A percentile compares a stretch with the other conserved stretches of the same genome.
Evolutionary conservation across 2,113 vertebrate species (phyloP).

Genomic region (Leucopsar rothschildi): DNA sequence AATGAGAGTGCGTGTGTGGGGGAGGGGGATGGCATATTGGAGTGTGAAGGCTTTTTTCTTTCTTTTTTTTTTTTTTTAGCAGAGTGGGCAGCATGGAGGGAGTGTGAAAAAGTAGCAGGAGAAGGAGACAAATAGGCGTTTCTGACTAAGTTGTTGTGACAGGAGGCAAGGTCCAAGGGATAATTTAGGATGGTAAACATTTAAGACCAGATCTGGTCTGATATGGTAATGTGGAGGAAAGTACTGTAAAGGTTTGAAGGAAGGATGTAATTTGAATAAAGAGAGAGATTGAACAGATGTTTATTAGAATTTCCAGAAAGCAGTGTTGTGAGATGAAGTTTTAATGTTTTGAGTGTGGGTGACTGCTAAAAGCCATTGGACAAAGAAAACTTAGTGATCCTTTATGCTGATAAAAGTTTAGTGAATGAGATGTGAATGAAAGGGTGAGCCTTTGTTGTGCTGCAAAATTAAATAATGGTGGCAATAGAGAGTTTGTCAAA

Average conservation of each 20-base stretch:
- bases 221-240: not conserved
- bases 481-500: not conserved
- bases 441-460: not conserved
- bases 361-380: not conserved
- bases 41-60: constrained; percentile 3
- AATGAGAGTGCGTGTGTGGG: not conserved
- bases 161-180: constrained; percentile 6
- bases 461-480: not conserved
- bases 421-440: not conserved
- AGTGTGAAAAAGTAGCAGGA: constrained; percentile 40
- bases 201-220: not conserved
- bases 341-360: not conserved
- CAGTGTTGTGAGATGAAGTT: not conserved
- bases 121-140: constrained; percentile 12
- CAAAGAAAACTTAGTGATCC: not conserved
- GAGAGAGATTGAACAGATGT: not conserved
- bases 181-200: not conserved
- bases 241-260: not conserved
- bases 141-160: constrained; percentile 46
- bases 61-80: not conserved
- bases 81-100: constrained; percentile 39
- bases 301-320: not conserved
- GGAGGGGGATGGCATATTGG: constrained; percentile 12
- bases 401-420: not conserved
- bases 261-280: not conserved